phyloP scores from a whole-genome alignment of 2,113 vertebrate species.

The Ondatra zibethicus region DNA sequence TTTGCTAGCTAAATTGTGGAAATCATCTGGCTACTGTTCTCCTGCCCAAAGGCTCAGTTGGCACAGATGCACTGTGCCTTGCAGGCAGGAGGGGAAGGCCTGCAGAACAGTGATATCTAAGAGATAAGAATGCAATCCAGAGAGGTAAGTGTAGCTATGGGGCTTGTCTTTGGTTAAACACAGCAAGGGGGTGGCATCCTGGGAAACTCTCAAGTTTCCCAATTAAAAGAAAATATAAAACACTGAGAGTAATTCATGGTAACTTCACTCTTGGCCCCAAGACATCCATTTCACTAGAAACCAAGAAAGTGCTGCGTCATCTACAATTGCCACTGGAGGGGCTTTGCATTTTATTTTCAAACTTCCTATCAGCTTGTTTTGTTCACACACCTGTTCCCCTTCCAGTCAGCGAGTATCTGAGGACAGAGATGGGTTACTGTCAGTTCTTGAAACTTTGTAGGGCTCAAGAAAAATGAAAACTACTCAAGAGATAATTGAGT shows the following conservation, averaged over 20 bases:
- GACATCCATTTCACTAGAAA: not conserved
- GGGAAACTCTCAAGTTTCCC: not conserved
- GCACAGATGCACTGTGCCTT: not conserved
- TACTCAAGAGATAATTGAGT: not conserved
- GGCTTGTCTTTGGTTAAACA: not conserved
- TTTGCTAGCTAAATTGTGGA: not conserved
- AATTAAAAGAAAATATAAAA: not conserved
- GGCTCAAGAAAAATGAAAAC: not conserved
- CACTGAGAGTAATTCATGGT: not conserved
- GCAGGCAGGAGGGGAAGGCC: not conserved
- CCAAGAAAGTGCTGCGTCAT: not conserved
- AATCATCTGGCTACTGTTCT: not conserved
- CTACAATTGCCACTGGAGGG: not conserved
- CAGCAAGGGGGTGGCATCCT: too few relatives aligned
- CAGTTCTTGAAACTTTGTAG: not conserved
- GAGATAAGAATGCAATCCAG: not conserved
- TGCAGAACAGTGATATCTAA: not conserved
- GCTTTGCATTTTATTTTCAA: not conserved
- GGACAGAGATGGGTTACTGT: not conserved
- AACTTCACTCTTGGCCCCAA: not conserved
- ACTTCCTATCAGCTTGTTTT: not conserved
- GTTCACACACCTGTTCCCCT: not conserved
- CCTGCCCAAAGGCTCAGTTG: not conserved
- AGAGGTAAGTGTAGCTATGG: not conserved
- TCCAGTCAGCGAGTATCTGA: not conserved